Conservation (phyloP, 2,888 invertebrate species). For the Falcaria lacertinaria region DNA sequence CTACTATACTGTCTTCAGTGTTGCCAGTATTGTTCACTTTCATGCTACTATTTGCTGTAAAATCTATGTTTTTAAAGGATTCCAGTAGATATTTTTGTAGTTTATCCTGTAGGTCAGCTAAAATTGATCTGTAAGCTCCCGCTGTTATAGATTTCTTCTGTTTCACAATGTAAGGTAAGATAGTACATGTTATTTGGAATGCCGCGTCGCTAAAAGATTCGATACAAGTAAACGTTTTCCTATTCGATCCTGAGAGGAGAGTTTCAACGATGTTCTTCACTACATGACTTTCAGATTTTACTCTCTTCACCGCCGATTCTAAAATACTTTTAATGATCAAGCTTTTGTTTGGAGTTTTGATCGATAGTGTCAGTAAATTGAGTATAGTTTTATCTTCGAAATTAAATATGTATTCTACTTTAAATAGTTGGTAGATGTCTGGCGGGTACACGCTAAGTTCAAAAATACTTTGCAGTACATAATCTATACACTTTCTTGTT, state of each 20-base stretch:
- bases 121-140: slow-evolving; percentile 55
- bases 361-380: slow-evolving; percentile 53
- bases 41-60: slow-evolving; percentile 33
- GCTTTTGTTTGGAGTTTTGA: slow-evolving; percentile 50
- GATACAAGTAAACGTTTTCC: slow-evolving; percentile 31
- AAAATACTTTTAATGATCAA: slow-evolving; percentile 51
- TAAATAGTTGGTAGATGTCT: slow-evolving; percentile 63
- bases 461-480: slow-evolving; percentile 49
- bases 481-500: slow-evolving; percentile 46
- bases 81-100: slow-evolving; percentile 53
- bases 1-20: slow-evolving; percentile 44
- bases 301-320: slow-evolving; percentile 63
- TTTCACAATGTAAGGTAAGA: slow-evolving; percentile 62
- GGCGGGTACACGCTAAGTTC: slow-evolving; percentile 62
- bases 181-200: slow-evolving; percentile 63
- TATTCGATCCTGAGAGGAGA: slow-evolving; percentile 42
- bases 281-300: slow-evolving; percentile 55
- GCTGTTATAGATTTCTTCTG: slow-evolving; percentile 60
- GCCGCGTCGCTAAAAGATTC: slow-evolving; percentile 55
- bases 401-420: slow-evolving; percentile 53
- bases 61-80: slow-evolving; percentile 58
- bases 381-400: slow-evolving; percentile 46
- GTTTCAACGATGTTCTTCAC: slow-evolving; percentile 57
- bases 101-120: slow-evolving; percentile 66
- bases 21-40: slow-evolving; percentile 27